Evolutionary conservation across 2,888 invertebrate species (phyloP), one percentile per base, ranked within the genome.

Genomic region (Cyrtodaria siliqua): DNA sequence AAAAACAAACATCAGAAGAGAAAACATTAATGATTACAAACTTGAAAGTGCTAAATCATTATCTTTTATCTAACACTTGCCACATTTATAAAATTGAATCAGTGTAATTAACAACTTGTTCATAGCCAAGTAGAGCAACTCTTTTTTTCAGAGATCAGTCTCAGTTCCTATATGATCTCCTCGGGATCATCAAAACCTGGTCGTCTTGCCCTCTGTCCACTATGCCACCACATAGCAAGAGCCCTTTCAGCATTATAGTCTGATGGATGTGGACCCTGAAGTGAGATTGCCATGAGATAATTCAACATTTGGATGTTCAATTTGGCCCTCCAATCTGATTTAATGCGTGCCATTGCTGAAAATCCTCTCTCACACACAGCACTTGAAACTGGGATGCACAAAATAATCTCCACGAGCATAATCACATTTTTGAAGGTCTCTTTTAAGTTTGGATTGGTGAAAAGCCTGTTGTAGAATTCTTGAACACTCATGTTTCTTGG

Each of bases 351-450:
- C 71, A 82, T 75, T 1, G 76, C 61, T 14, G 74, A 81, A 44
- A 81, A 84, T 4, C 82, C 80, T 16, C 82, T n/a, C n/a, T 62
- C 27, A 79, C 78, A 77, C 80, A 80, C 8, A 71, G 61, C 14
- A 69, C 27, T n/a, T 67, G 70, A 0, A n/a, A n/a, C n/a, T n/a
- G n/a, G n/a, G n/a, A 74, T 47, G 40, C 66, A 63, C 16, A 84
- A 38, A 23, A 84, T 50, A 9, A 77, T 66, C 38, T 82, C 74
- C 29, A 71, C 50, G 1, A 82, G 47, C 44, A 71, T 64, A 1
- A 64, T 24, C 8, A 71, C 42, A 24, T 71, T 71, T 14, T 64
- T 40, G 33, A 71, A 53, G 2, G n/a, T 16, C 64, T 44, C 27
- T 52, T 33, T n/a, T 14, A 53, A 40, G 52, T 64, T 56, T 42